Base-by-base conservation (phyloP, 2,888 invertebrate genomes). In the Drosophila formosana region DNA sequence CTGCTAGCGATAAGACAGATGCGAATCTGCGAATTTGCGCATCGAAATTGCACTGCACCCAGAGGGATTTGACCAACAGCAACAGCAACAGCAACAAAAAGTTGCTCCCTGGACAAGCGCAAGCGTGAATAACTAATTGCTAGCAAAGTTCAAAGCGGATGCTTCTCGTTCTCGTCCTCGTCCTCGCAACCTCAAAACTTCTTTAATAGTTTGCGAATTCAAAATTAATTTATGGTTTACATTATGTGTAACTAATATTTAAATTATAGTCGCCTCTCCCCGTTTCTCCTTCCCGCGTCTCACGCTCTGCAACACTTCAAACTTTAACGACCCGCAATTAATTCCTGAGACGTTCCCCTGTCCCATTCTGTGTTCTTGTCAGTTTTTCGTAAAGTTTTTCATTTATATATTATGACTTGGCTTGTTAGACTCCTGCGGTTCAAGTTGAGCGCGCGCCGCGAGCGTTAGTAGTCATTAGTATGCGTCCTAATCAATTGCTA, bases 101-200 rank as follows among this genome's bases (percentile, higher is more conserved):
- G 32, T 71, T 45, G 55, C 32, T 57, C 55, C 78, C 66, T 63
- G 69, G 65, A 71, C 69, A 82, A 79, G 79, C 80, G 84, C 83
- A 78, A 89, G 84, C 89, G 82, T 83, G 89, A 91, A 90, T 90
- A 91, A 91, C 89, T 90, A 90, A 91, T 90, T 91, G 89, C 60
- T 58, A 56, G 51, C 66, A 81, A 83, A 82, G 78, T 82, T 82
- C 84, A 64, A 63, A 65, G 52, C 71, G 77, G 77, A 79, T 78
- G 76, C 45, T 41, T 30, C 43, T 46, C 45, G 6, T 23, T 4
- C 30, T 55, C 25, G 13, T n/a, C 47, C 39, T 49, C 45, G 6
- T 23, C 6, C 39, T 58, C 25, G 0, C 28, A 46, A 53, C 32
- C 53, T 28, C 39, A 25, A 84, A 88, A 88, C 66, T 89, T 88